Evolutionary conservation across 2,888 invertebrate genomes (phyloP), one percentile per base, ranked within the genome.

Genomic region (Panorpa germanica): DNA sequence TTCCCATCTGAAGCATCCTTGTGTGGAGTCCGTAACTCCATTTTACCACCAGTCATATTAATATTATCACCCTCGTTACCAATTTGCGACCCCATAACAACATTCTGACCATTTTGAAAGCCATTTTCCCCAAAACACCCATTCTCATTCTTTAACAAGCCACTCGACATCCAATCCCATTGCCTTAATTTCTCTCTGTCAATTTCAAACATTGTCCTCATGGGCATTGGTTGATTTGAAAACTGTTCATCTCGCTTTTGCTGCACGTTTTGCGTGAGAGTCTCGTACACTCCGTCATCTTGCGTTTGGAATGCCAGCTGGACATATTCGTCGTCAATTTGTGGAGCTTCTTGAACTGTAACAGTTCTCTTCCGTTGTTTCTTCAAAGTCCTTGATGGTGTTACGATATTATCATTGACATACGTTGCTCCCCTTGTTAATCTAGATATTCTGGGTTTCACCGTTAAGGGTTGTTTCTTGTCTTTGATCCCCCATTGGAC

Each of bases 141-240:
- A 43, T 57, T 45, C 40, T 43, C 45, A 38, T 57, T 59, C 40
- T 57, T 70, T 65, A 71, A 67, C 42, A 74, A 59, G 39, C 70
- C 82, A 60, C 82, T 82, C 35, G 83, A 83, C 71, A 83, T 68
- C 44, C 82, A 65, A 57, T 83, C 83, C 83, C 83, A 83, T 47
- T 83, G 83, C 30, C 83, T 65, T 42, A 83, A 63, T 41, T 77
- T 82, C 57, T 83, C 83, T 43, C 83, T 69, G 57, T 83, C 83
- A 44, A 82, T 70, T 51, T 70, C 70, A 42, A 64, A 61, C 30
- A 61, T 62, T 37, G 59, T 54, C 43, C 62, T 42, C n/a, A n/a
- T n/a, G n/a, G n/a, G n/a, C n/a, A n/a, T n/a, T n/a, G n/a, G n/a
- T n/a, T n/a, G n/a, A n/a, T n/a, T n/a, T 2, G 52, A 52, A 16